Evolutionary conservation across 2,888 invertebrate species (phyloP).

Genomic region (Dermolepida albohirtum): DNA sequence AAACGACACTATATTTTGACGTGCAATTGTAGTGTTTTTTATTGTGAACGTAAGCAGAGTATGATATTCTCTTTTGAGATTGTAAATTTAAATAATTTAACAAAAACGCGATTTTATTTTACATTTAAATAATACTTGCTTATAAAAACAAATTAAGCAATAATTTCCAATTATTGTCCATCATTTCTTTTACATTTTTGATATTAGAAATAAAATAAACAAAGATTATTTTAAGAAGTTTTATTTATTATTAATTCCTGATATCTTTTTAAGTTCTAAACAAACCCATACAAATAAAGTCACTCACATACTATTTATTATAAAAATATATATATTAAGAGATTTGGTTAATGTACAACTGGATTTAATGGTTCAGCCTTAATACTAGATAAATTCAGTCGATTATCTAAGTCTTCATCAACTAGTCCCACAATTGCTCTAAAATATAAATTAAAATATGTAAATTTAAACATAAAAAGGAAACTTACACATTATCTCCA

Average conservation of each 20-base stretch:
- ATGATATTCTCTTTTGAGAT: too few relatives aligned
- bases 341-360: conserved; percentile 74
- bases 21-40: too few relatives aligned
- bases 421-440: conserved; percentile 86
- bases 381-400: conserved; percentile 82
- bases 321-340: conserved; percentile 23
- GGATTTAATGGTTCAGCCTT: conserved; percentile 87
- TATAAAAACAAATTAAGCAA: too few relatives aligned
- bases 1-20: neutral
- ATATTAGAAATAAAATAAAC: too few relatives aligned
- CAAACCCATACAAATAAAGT: neutral
- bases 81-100: too few relatives aligned
- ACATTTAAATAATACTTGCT: too few relatives aligned
- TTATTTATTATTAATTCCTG: neutral
- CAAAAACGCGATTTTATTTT: too few relatives aligned
- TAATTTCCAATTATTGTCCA: too few relatives aligned
- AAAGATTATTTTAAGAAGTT: neutral
- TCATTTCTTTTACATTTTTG: too few relatives aligned
- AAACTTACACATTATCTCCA: conserved; percentile 93
- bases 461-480: conserved; percentile 7
- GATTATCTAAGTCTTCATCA: conserved; percentile 85
- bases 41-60: too few relatives aligned
- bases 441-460: conserved; percentile 53
- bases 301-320: neutral
- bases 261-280: conserved; percentile 22